These are phyloP conservation scores for Acropternis orthonyx DNA, from an alignment of 2,797 vertebrate species.

Conservation along the genomic window DNA sequence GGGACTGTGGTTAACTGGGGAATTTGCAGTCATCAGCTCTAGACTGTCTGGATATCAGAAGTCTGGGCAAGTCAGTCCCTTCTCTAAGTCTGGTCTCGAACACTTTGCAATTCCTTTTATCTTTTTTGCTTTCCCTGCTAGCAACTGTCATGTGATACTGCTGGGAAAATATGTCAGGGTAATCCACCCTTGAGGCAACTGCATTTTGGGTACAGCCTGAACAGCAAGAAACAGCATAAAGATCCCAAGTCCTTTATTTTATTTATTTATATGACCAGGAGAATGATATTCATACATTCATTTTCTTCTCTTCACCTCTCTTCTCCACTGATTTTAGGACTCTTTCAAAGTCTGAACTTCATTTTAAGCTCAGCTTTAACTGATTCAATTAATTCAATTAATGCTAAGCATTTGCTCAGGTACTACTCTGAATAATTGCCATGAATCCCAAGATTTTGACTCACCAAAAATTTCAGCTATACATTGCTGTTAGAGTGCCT, in stretches of 20 bases:
- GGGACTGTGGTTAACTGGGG: not conserved
- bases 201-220: not conserved
- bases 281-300: not conserved
- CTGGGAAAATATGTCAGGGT: not conserved
- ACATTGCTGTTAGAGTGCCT: not conserved
- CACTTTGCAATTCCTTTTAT: not conserved
- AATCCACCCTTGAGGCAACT: not conserved
- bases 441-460: not conserved
- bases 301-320: not conserved
- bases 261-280: not conserved
- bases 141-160: not conserved
- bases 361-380: not conserved
- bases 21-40: not conserved
- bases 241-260: not conserved
- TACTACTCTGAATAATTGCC: not conserved
- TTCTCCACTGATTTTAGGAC: not conserved
- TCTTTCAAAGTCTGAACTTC: not conserved
- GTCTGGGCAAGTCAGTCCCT: not conserved
- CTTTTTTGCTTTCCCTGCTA: not conserved
- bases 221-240: not conserved
- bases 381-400: not conserved
- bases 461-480: not conserved
- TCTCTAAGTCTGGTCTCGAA: not conserved
- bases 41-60: not conserved
- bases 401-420: not conserved